Evolutionary conservation across 2,888 invertebrate species (phyloP), one percentile per base, ranked within the genome.

Genomic region (Himalopsyche tibetana): DNA sequence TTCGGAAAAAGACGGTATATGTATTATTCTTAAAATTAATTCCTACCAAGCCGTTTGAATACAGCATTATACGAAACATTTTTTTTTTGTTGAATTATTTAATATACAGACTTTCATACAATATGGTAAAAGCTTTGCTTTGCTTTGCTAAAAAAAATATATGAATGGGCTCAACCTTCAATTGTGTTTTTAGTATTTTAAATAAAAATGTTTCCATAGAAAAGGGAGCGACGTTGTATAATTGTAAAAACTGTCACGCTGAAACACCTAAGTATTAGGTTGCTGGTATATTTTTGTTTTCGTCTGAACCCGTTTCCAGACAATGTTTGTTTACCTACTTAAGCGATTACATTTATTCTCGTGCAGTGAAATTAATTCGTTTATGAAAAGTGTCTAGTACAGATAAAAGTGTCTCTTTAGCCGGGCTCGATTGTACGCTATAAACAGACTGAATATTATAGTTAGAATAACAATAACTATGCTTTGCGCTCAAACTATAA

Each of bases 271-370:
- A 56, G n/a, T 56, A 56, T 56, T 56, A 56, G 5, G n/a, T n/a
- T 6, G 74, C 38, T 74, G 38, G 12, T 36, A 12, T 38, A 74
- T 36, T 74, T 74, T 74, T 74, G 74, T 38, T 74, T 69, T 69
- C 12, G 36, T 74, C 36, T 74, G 15, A 74, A 74, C 74, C 36
- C 74, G 11, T 6, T 74, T 74, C 5, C 74, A 51, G 51, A 51
- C 51, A 15, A 51, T 2, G 51, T 51, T 15, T 74, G 36, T 36
- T 15, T 74, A 74, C 74, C 38, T 36, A 36, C 19, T 28, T 74
- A 74, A 74, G 38, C 38, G 74, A 74, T 74, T 74, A 74, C 15
- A 74, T 74, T 74, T 36, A 6, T 74, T 69, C 28, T 38, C 28
- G 38, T 74, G 38, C 36, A 74, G 38, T 74, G 12, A 74, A 74